phyloP scores from a whole-genome alignment of 2,797 vertebrate species.

The Poecilia velifera region DNA sequence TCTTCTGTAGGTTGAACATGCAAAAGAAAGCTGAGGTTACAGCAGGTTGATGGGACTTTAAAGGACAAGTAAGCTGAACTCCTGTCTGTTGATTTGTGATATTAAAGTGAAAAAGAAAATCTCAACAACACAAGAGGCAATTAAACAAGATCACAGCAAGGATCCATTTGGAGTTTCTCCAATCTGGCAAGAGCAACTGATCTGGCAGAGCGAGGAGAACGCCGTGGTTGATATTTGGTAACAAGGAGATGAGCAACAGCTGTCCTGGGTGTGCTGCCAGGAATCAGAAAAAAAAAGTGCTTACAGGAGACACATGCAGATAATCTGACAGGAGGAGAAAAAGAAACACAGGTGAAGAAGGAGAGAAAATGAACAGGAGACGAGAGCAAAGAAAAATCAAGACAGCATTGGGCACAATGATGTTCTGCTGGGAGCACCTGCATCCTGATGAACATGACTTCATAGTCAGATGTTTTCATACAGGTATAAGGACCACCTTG shows the following conservation, averaged over 20 bases:
- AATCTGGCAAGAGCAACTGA: constrained; percentile 1
- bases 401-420: no score
- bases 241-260: constrained; percentile 4
- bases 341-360: not conserved
- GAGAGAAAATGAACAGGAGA: not conserved
- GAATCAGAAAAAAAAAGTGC: not conserved
- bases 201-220: not conserved
- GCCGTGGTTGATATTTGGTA: not conserved
- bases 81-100: not conserved
- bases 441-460: not conserved
- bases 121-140: not conserved
- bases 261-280: constrained; percentile 1
- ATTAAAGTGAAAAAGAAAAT: not conserved
- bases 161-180: not conserved
- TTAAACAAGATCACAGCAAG: not conserved
- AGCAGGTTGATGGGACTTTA: not conserved
- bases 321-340: not conserved
- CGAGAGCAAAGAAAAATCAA: not conserved
- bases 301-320: not conserved
- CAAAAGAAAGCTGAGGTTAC: not conserved
- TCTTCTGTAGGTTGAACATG: not conserved
- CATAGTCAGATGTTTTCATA: not conserved
- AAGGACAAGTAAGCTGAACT: not conserved
- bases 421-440: not conserved
- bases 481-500: not conserved